Base-by-base conservation (phyloP, 1,140 invertebrate genomes). In the Drosophila triauraria region DNA sequence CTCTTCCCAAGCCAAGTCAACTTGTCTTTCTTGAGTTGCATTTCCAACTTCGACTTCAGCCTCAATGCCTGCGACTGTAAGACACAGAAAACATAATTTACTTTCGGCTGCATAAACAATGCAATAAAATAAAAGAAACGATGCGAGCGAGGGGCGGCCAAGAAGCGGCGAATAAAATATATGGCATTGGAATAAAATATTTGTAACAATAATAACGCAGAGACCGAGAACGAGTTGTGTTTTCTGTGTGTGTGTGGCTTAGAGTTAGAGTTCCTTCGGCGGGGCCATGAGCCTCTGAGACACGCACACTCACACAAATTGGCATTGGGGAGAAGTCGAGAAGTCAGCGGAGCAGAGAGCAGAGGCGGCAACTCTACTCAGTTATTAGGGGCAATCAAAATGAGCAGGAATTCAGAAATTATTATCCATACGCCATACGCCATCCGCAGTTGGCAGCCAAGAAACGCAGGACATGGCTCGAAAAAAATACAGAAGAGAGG, bases 341-440 rank as follows among this genome's bases (percentile, higher is more conserved):
- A 62, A 77, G 75, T 62, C 50, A 50, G 63, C 69, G 38, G 77
- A 42, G 32, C 62, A 68, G 48, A 40, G 57, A 62, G 42, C 70
- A 79, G 69, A 67, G 69, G 84, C 84, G 85, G 85, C 85, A 88
- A 85, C 85, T 75, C 85, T 88, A 88, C 85, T 88, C 85, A 88
- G 85, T 88, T 88, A 88, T 88, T 88, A 88, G 85, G 85, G 85
- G 85, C 85, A 88, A 88, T 88, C 85, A 88, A 88, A 88, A 88
- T 88, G 85, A 88, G 85, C 82, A 90, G 85, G 81, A 88, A 88
- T 88, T 88, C 85, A 85, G 81, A 88, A 88, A 88, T 88, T 88
- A 88, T 88, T 88, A 88, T 90, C 85, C 85, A 88, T 85, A 72
- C 78, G 69, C 85, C 85, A 88, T 85, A 72, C 78, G 74, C 65